A percentile compares a stretch with the other conserved stretches of the same genome.
Conservation (phyloP, 2,888 invertebrate species). For the Parthenolecanium corni region DNA sequence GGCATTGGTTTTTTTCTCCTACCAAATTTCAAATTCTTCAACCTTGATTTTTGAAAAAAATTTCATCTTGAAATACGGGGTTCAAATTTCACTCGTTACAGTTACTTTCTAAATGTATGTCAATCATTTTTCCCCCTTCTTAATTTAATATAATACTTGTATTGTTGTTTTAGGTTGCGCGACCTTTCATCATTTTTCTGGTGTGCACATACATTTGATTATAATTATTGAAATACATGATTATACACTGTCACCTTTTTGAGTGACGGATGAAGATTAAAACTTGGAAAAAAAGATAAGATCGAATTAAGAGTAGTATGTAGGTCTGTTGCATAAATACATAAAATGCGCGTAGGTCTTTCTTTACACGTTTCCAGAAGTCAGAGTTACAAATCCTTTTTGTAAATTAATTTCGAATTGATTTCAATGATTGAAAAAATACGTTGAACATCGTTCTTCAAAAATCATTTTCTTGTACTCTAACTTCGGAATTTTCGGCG, state of each 20-base stretch:
- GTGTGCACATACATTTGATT: background rate
- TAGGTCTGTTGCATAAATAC: background rate
- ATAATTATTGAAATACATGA: background rate
- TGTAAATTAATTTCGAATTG: background rate
- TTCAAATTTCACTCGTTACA: too few relatives aligned
- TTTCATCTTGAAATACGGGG: too few relatives aligned
- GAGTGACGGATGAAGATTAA: background rate
- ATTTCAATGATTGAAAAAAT: background rate
- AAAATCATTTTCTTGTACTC: background rate
- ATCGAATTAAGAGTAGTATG: background rate
- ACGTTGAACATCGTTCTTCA: background rate
- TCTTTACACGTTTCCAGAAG: background rate
- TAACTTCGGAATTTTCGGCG: background rate
- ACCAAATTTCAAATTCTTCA: background rate
- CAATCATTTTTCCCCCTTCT: background rate
- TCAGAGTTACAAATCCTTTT: background rate
- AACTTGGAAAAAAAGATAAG: background rate
- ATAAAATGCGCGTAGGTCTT: conserved; percentile 9
- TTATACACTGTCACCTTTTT: background rate
- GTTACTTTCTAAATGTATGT: background rate
- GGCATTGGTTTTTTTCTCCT: background rate
- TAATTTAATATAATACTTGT: conserved; percentile 18
- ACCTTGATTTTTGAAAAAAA: background rate
- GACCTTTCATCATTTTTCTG: conserved; percentile 11
- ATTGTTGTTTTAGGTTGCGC: conserved; percentile 28